These are phyloP conservation scores for Drosophila emarginata DNA, from an alignment of 2,888 invertebrate species.

Conservation along the genomic window DNA sequence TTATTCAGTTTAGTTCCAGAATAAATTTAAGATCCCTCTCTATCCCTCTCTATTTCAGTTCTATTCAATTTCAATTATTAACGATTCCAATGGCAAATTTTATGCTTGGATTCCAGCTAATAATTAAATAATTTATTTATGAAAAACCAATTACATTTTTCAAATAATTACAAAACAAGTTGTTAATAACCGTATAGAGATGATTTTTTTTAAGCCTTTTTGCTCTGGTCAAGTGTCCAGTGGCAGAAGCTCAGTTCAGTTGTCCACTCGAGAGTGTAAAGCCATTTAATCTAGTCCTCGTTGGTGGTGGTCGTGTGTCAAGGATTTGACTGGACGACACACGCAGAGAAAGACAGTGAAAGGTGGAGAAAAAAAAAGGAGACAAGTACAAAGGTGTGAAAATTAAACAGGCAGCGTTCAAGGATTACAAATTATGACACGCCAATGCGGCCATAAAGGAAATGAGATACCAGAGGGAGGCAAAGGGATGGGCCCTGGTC, in stretches of 20 bases:
- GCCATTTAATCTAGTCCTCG: slow-evolving; percentile 52
- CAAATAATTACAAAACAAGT: slow-evolving; percentile 44
- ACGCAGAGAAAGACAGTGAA: not conserved
- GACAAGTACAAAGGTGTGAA: slow-evolving; percentile 75
- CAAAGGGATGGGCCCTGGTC: not conserved
- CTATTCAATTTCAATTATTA: not conserved
- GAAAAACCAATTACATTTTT: slow-evolving; percentile 7
- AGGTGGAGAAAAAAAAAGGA: not conserved
- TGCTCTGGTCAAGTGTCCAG: slow-evolving; percentile 11
- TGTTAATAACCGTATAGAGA: slow-evolving; percentile 39
- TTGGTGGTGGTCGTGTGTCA: slow-evolving; percentile 45
- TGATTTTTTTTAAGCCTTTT: slow-evolving; percentile 7
- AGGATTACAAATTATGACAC: slow-evolving; percentile 81
- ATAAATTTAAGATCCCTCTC: too few relatives aligned
- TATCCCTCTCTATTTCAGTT: not conserved
- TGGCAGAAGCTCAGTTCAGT: slow-evolving; percentile 11
- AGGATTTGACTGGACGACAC: slow-evolving; percentile 31
- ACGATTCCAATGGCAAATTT: not conserved
- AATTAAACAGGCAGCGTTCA: slow-evolving; percentile 74
- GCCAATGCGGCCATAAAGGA: slow-evolving; percentile 60
- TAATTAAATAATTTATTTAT: not conserved
- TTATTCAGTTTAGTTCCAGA: too few relatives aligned
- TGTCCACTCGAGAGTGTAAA: slow-evolving; percentile 25
- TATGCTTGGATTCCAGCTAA: not conserved
- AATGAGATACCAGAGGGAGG: slow-evolving; percentile 43